phyloP scores from a whole-genome alignment of 2,113 vertebrate species.

The Cricetomys ansorgei region DNA sequence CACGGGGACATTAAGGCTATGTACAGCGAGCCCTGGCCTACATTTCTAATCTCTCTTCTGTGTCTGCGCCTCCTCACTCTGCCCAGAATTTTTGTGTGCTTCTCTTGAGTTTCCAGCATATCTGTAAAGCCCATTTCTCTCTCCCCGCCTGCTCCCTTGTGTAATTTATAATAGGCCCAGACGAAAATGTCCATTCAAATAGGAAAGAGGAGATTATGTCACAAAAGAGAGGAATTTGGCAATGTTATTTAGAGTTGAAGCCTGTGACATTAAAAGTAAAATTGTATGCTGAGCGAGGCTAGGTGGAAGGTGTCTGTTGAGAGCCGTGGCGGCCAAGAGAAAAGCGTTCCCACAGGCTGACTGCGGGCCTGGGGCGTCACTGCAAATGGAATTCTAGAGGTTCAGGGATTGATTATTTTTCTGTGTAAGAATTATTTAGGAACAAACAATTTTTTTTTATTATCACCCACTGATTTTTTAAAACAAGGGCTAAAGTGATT shows the following conservation, averaged over 20 bases:
- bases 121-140: conserved; percentile 74
- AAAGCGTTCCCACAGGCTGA: not conserved
- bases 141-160: conserved; percentile 32
- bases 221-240: conserved; percentile 52
- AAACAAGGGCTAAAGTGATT: conserved; percentile 58
- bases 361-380: not conserved
- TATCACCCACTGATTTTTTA: conserved; percentile 57
- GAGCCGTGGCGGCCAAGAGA: not conserved
- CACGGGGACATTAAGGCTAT: conserved; percentile 61
- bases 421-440: conserved; percentile 62
- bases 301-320: conserved; percentile 33
- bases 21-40: conserved; percentile 65
- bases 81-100: conserved; percentile 75
- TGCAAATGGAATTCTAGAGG: conserved; percentile 54
- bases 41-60: conserved; percentile 72
- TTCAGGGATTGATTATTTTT: conserved; percentile 53
- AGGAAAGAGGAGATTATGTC: conserved; percentile 29
- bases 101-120: conserved; percentile 70
- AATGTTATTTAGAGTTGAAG: conserved; percentile 63
- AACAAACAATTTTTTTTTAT: conserved; percentile 49
- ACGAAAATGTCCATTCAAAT: conserved; percentile 69
- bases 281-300: conserved; percentile 44
- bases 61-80: conserved; percentile 66
- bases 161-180: conserved; percentile 63
- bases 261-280: conserved; percentile 27